Evolutionary conservation across 2,797 vertebrate species (phyloP), one percentile per base, ranked within the genome.

Genomic region (Pachyuromys duprasi): DNA sequence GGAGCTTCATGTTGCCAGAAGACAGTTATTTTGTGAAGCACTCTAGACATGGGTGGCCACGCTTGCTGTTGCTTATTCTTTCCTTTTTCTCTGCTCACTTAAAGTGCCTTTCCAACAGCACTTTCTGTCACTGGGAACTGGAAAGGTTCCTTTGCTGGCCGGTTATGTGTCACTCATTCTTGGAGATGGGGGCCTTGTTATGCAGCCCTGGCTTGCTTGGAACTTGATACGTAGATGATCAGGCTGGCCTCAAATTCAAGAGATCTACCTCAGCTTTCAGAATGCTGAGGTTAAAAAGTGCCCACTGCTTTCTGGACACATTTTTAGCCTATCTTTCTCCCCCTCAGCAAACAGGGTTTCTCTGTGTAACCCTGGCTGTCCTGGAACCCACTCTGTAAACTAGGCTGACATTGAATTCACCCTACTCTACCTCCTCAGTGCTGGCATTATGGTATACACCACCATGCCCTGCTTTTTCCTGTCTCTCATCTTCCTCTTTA

Each of bases 11-110:
- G 69, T 90, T 96, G 55, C 49, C 55, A 75, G 89, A 88, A 95
- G 78, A 94, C 90, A 95, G 89, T 75, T 70, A n/a, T 79, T 96
- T 92, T 94, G 36, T 94, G 60, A 96, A 57, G 96, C 86, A 81
- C 90, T 36, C 20, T 55, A 63, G 76, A 90, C 86, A n/a, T 57
- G 42, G 42, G 62, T 80, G 74, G 90, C 36, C 86, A n/a, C 82
- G 90, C 24, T 96, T 42, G 49, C 63, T 94, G 49, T 28, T 75
- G 33, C 67, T 94, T 67, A 81, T 92, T 89, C 84, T 63, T 91
- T 86, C 86, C 93, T 0, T 95, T 90, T 84, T 84, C 42, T 49
- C n/a, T 95, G 49, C 8, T 49, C 49, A 49, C 49, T 49, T 49
- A 49, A 11, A 11, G 49, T 49, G 49, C 49, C 87, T 91, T 83